Evolutionary conservation across 2,888 invertebrate genomes (phyloP), one percentile per base, ranked within the genome.

Genomic region (Brachypterus glaber): DNA sequence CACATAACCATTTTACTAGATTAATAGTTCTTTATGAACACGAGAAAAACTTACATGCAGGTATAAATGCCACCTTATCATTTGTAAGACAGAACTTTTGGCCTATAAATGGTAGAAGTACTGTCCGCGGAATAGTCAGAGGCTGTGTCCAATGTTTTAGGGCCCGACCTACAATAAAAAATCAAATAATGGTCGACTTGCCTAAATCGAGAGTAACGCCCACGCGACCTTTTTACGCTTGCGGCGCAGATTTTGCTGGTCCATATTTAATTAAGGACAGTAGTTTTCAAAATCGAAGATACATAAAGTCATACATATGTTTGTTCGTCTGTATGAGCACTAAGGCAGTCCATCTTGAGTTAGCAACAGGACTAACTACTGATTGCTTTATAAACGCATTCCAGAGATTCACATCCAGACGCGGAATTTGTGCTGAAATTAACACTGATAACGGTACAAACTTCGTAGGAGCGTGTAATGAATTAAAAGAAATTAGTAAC

Each of bases 211-310:
- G 47, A 25, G 33, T 47, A 9, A n/a, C 17, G n/a, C 26, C 29
- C 13, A 12, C 40, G 11, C 16, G 45, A 25, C 42, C 48, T 2
- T 48, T 50, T 26, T 15, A 35, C 18, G 44, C 29, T 17, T 35
- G 36, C 3, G 50, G 48, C 11, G 39, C 50, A 3, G 52, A 50
- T 17, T 50, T 36, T 29, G 45, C 38, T 18, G 49, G 46, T 16
- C 46, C 44, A 1, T 41, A 40, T 29, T 15, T 43, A 1, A 15
- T 49, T 11, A 46, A 42, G 35, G 43, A 46, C 17, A 17, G 37
- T 7, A 30, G 29, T 18, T 9, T 32, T 11, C 33, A 42, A 15
- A 35, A 39, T 25, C 24, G 31, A 15, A 15, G 13, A n/a, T n/a
- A n/a, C n/a, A n/a, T n/a, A n/a, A n/a, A n/a, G n/a, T n/a, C n/a